phyloP scores from a whole-genome alignment of 1,140 invertebrate genomes.

The Drosophila sp. region DNA sequence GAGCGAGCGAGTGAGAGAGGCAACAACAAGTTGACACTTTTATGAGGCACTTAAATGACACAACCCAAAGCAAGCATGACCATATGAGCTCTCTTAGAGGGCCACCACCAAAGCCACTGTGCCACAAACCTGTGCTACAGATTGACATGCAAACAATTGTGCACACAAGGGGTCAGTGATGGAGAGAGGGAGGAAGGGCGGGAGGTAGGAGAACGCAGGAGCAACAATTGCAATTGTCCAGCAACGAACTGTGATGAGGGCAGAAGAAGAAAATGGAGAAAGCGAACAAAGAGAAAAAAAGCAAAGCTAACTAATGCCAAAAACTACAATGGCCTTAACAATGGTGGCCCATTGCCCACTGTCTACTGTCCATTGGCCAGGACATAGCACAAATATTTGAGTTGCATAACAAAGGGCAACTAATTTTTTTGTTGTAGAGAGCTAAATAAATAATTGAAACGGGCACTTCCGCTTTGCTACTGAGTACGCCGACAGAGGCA shows the following conservation, averaged over 20 bases:
- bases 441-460: conserved; percentile 75
- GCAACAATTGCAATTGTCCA: conserved; percentile 75
- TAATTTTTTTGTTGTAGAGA: conserved; percentile 49
- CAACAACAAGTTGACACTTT: conserved; percentile 80
- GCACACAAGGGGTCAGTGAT: conserved; percentile 12
- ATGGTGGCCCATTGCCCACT: conserved; percentile 15
- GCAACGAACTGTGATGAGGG: conserved; percentile 3
- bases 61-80: conserved; percentile 64
- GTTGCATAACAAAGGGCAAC: conserved; percentile 63
- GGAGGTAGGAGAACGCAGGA: no score
- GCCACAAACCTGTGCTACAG: conserved; percentile 41
- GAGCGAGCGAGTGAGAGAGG: no score
- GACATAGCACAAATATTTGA: conserved; percentile 52
- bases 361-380: conserved; percentile 15
- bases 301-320: conserved; percentile 48
- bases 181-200: conserved; percentile 5
- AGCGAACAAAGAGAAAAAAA: not conserved
- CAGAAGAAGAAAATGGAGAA: not conserved
- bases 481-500: conserved; percentile 11
- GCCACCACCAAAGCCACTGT: conserved; percentile 8
- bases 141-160: conserved; percentile 75
- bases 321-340: conserved; percentile 54
- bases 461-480: conserved; percentile 64
- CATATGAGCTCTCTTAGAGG: conserved; percentile 36
- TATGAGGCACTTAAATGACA: conserved; percentile 82